Base-by-base conservation (phyloP, 2,797 vertebrate species). In the Hippoglossus hippoglossus region DNA sequence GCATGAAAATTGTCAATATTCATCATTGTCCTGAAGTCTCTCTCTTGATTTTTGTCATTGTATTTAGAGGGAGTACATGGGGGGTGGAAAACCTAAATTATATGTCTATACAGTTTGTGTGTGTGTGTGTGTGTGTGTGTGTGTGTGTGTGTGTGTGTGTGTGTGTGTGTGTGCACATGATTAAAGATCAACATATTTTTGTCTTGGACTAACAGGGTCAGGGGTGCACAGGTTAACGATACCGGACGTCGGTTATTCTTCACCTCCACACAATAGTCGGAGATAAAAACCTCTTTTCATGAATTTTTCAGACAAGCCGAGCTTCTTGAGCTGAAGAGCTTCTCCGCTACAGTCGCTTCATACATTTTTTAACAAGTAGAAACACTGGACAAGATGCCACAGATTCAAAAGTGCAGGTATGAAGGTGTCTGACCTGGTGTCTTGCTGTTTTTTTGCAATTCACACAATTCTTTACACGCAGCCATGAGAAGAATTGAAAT, bases 341-440 rank as follows among this genome's bases (percentile, higher is more conserved):
- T 85, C 71, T 83, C 65, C 71, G 47, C 61, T 52, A 59, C 75
- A 50, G 79, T 65, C 5, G 21, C 15, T 47, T 91, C 86, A 90
- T 91, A 46, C 67, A 90, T 91, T 86, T 89, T 92, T 39, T 90
- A 89, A 90, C 22, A 66, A 39, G 54, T 51, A 67, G 73, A 71
- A 81, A 86, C 75, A 63, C 53, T 0, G 44, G 75, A 89, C 89
- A 89, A 88, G 91, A 91, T 83, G 87, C 74, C 22, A 67, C 5
- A 0, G 79, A 79, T 77, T 82, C 65, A 83, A 81, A 49, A 84
- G 73, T 31, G 82, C 81, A 79, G 71, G 63, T 79, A 63, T 57
- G 47, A 76, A 44, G 67, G 71, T 47, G 71, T 67, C 67, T 85
- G 73, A 90, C 84, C 75, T 62, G 47, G 39, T 80, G 60, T 87